Evolutionary conservation across 2,888 invertebrate species (phyloP).

Genomic region (Drosophila anomalata): DNA sequence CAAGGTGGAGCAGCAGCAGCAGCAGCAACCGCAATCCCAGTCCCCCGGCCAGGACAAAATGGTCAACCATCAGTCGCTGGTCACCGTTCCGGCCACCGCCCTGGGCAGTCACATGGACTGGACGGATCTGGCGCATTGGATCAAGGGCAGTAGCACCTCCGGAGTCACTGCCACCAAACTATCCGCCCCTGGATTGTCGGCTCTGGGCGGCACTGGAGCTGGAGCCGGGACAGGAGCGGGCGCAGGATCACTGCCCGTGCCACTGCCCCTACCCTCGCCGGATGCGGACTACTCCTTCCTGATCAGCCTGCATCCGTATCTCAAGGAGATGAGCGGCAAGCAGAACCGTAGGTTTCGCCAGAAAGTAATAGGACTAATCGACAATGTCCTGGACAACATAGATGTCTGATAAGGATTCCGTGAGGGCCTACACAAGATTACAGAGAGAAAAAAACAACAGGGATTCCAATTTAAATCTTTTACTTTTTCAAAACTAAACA

Average conservation of each 20-base stretch:
- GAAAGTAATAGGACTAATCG: conserved; percentile 80
- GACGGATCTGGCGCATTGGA: conserved; percentile 78
- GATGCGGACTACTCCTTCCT: conserved; percentile 81
- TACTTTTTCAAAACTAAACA: background rate
- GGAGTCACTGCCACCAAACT: conserved; percentile 18
- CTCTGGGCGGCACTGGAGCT: conserved; percentile 5
- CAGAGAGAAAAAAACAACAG: background rate
- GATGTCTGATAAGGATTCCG: conserved; percentile 46
- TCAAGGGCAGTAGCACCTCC: conserved; percentile 58
- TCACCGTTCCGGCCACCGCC: conserved; percentile 57
- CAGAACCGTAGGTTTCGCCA: conserved; percentile 81
- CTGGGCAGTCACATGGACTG: conserved; percentile 69
- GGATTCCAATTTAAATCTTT: background rate
- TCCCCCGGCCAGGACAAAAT: conserved; percentile 41
- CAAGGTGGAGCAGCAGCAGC: conserved; percentile 56
- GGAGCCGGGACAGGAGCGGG: conserved; percentile 7
- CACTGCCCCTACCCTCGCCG: conserved; percentile 45
- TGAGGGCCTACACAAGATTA: background rate
- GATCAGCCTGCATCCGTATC: conserved; percentile 80
- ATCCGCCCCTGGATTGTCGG: conserved; percentile 29
- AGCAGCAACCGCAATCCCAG: conserved; percentile 4
- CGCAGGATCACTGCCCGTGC: conserved; percentile 13
- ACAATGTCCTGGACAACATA: conserved; percentile 77
- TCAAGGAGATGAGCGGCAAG: conserved; percentile 81
- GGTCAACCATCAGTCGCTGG: conserved; percentile 54